These are phyloP conservation scores for Carposina sasakii DNA, from an alignment of 1,140 invertebrate species.

Conservation along the genomic window DNA sequence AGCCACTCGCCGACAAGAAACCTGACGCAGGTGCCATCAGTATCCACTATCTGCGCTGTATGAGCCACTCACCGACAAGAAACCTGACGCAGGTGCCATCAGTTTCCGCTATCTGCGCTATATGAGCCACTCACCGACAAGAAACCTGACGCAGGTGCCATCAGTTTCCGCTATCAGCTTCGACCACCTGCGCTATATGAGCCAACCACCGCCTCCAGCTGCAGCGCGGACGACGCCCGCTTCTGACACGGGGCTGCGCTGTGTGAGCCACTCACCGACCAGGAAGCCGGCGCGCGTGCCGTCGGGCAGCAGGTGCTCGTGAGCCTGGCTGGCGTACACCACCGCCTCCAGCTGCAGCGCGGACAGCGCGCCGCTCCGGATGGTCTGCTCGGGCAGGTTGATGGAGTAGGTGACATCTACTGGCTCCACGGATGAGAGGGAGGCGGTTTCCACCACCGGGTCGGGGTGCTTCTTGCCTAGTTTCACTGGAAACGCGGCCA, in stretches of 20 bases:
- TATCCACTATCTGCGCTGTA: no score
- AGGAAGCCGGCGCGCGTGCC: slow-evolving; percentile 95
- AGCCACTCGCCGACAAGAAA: no score
- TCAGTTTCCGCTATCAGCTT: no score
- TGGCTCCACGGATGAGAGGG: slow-evolving; percentile 95
- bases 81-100: no score
- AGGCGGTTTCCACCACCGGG: slow-evolving; percentile 99
- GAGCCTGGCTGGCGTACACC: slow-evolving; percentile 96
- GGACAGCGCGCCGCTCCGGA: slow-evolving; percentile 90
- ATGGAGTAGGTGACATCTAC: slow-evolving; percentile 95
- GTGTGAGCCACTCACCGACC: slow-evolving; percentile 74
- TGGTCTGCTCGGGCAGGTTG: slow-evolving; percentile 88
- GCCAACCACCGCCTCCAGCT: no score
- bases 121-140: no score
- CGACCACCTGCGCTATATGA: no score
- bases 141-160: no score
- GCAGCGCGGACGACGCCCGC: neutral
- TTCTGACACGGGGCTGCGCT: neutral
- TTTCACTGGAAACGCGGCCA: slow-evolving; percentile 89
- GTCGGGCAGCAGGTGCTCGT: slow-evolving; percentile 93
- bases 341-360: slow-evolving; percentile 98
- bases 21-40: no score
- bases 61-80: no score
- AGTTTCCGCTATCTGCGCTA: no score
- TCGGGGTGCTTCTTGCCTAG: slow-evolving; percentile 97